Conservation (phyloP, 2,888 invertebrate genomes). For the Papilio gigon region DNA sequence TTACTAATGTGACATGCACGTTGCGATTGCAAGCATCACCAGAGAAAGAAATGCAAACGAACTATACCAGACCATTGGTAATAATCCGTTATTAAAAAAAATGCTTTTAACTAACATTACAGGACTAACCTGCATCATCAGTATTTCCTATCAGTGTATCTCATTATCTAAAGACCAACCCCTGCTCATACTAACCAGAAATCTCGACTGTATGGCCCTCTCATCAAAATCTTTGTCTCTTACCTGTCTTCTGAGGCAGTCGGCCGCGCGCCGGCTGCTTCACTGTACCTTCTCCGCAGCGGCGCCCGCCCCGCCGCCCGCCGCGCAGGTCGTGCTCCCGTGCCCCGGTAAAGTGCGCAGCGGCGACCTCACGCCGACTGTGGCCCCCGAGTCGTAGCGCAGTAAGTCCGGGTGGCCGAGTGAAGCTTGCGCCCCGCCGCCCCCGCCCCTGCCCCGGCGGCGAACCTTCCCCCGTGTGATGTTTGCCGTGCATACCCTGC, state of each 20-base stretch:
- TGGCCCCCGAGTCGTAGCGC: slow-evolving; percentile 61
- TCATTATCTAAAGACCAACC: background rate
- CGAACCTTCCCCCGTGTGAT: slow-evolving; percentile 49
- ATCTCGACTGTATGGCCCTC: background rate
- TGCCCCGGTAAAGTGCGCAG: slow-evolving; percentile 74
- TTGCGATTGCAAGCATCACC: background rate
- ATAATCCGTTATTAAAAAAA: background rate
- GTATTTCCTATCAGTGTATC: too few relatives aligned
- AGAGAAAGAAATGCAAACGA: background rate
- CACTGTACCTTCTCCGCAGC: slow-evolving; percentile 58
- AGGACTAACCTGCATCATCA: background rate
- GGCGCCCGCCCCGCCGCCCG: slow-evolving; percentile 56
- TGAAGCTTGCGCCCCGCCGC: slow-evolving; percentile 45
- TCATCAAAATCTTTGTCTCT: slow-evolving; percentile 21
- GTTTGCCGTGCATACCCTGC: slow-evolving; percentile 48
- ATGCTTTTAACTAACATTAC: slow-evolving; percentile 3
- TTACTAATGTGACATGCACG: background rate
- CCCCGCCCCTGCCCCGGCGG: slow-evolving; percentile 3
- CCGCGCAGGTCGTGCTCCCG: slow-evolving; percentile 69
- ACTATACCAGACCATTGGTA: background rate
- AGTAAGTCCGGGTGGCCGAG: slow-evolving; percentile 67
- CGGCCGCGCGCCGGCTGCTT: slow-evolving; percentile 41
- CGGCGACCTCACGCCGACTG: slow-evolving; percentile 61
- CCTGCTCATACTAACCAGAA: background rate
- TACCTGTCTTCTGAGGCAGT: slow-evolving; percentile 36